These are phyloP conservation scores for Clinocottus analis DNA, from an alignment of 2,113 vertebrate species.

Conservation along the genomic window DNA sequence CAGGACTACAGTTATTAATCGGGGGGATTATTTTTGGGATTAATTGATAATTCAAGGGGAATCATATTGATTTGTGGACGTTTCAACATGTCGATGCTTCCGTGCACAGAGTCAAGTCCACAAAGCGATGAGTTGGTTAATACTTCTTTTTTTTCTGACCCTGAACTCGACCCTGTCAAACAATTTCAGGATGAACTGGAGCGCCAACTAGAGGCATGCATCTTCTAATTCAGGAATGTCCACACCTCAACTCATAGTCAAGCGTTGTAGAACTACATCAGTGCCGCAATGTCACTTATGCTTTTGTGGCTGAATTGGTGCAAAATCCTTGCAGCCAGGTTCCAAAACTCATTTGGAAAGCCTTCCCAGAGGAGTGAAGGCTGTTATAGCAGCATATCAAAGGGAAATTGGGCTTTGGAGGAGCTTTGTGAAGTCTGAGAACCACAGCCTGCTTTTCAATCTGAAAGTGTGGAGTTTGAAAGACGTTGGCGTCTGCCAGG, in stretches of 20 bases:
- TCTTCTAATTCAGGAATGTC: not conserved
- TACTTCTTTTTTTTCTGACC: not conserved
- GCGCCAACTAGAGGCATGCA: not conserved
- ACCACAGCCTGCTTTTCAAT: not conserved
- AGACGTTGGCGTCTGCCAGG: not conserved
- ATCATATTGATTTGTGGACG: not conserved
- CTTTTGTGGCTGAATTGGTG: conserved; percentile 20
- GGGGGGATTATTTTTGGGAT: not conserved
- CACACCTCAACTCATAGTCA: not conserved
- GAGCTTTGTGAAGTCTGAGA: conserved; percentile 10
- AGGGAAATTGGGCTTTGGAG: not conserved
- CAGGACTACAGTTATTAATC: not conserved
- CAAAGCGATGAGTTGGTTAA: not conserved
- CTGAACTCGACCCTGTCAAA: conserved; percentile 14
- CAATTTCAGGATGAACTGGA: conserved; percentile 32
- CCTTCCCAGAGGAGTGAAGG: not conserved
- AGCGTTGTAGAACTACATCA: conserved; percentile 16
- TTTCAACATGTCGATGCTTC: not conserved
- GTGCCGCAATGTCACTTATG: conserved; percentile 26
- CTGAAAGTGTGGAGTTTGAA: not conserved
- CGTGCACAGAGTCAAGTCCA: not conserved
- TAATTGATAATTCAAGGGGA: not conserved
- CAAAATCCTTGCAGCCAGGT: conserved; percentile 22
- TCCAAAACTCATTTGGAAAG: conserved; percentile 12
- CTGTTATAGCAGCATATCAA: not conserved